These are phyloP conservation scores for Brachypteracias leptosomus DNA, from an alignment of 2,113 vertebrate genomes.

Conservation along the genomic window DNA sequence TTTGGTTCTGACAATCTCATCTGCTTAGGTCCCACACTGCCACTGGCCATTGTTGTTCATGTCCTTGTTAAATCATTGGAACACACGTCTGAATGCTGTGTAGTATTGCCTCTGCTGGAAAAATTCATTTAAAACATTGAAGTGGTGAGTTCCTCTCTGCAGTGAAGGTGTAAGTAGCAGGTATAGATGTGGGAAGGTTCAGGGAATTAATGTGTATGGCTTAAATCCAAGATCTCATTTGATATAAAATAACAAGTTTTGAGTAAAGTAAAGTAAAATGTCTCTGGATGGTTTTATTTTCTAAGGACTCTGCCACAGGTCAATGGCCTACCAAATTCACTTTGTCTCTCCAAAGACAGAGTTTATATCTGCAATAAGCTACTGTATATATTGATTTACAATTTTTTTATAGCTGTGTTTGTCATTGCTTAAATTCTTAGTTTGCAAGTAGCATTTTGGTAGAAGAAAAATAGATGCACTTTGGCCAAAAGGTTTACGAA, in stretches of 20 bases:
- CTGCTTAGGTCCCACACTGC: background rate
- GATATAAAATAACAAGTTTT: background rate
- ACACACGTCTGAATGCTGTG: background rate
- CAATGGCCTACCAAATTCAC: background rate
- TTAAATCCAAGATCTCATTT: background rate
- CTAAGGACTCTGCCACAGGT: background rate
- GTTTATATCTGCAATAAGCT: background rate
- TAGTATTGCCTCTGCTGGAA: background rate
- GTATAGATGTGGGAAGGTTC: background rate
- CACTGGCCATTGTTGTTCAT: background rate
- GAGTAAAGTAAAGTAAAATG: background rate
- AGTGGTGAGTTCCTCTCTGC: background rate
- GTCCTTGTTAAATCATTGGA: slow-evolving; percentile 8
- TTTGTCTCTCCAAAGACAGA: background rate
- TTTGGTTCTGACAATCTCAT: slow-evolving; percentile 20
- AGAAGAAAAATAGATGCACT: background rate
- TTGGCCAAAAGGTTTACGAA: background rate
- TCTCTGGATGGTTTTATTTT: background rate
- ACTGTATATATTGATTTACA: background rate
- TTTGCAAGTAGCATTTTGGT: background rate
- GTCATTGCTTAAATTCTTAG: background rate
- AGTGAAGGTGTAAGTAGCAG: background rate
- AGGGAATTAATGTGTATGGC: background rate
- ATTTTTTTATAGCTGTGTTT: background rate
- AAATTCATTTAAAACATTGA: background rate